phyloP scores from a whole-genome alignment of 2,113 vertebrate species.

The Bos javanicus region DNA sequence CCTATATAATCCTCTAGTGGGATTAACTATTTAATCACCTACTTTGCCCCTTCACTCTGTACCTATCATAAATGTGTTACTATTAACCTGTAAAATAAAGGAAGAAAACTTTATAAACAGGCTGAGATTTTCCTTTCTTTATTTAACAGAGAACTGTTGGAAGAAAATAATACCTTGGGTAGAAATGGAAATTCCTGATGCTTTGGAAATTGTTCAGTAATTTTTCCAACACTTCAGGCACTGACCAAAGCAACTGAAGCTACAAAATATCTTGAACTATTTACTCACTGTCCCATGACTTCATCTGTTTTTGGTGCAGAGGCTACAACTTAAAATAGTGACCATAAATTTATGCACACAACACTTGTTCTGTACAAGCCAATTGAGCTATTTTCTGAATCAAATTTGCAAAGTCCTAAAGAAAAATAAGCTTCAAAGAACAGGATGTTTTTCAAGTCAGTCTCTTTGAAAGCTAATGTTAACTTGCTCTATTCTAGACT shows the following conservation, averaged over 20 bases:
- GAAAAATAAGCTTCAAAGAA: constrained; percentile 53
- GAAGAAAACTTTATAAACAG: neutral
- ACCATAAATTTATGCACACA: constrained; percentile 31
- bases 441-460: neutral
- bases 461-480: neutral
- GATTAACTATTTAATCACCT: neutral
- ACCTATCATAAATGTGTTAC: neutral
- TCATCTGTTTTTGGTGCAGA: constrained; percentile 62
- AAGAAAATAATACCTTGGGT: neutral
- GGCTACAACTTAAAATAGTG: constrained; percentile 27
- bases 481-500: neutral
- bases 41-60: neutral
- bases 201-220: neutral
- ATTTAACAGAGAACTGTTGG: neutral
- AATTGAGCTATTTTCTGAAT: constrained; percentile 73
- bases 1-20: neutral
- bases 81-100: neutral
- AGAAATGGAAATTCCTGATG: neutral
- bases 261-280: constrained; percentile 44
- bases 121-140: neutral
- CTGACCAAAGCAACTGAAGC: neutral
- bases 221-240: neutral
- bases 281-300: neutral
- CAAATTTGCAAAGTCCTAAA: constrained; percentile 64
- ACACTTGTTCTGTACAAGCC: constrained; percentile 42